Conservation (phyloP, 2,888 invertebrate species). For the Helobdella robusta region DNA sequence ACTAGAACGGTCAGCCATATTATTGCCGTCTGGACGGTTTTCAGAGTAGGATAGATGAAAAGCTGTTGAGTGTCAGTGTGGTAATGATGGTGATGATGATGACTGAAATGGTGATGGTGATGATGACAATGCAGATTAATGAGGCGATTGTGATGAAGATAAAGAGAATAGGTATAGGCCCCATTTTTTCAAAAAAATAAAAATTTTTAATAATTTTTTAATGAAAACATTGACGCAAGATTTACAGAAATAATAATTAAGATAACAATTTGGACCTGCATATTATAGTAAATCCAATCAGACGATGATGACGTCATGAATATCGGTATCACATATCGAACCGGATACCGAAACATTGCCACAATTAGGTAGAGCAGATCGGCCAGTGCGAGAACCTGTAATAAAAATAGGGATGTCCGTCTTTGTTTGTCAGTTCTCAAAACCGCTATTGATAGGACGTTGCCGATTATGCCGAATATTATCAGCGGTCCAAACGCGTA, state of each 20-base stretch:
- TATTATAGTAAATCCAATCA: not conserved
- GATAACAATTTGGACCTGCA: not conserved
- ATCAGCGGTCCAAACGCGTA: conserved; percentile 9
- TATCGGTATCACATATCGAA: conserved; percentile 29
- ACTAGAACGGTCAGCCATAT: conserved; percentile 35
- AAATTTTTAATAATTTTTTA: not conserved
- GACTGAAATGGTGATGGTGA: no score
- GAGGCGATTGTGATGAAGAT: no score
- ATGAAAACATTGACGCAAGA: not conserved
- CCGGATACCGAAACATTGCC: conserved; percentile 32
- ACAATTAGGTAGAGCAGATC: conserved; percentile 32
- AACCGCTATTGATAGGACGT: conserved; percentile 18
- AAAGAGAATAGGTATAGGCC: no score
- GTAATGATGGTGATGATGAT: no score
- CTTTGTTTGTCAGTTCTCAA: conserved; percentile 20
- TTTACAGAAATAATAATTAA: not conserved
- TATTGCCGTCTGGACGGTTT: conserved; percentile 32
- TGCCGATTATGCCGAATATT: conserved; percentile 23
- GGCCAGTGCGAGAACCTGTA: conserved; percentile 27
- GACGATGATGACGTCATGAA: no score
- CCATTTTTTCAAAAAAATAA: not conserved
- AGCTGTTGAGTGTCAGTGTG: no score
- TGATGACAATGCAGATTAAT: no score
- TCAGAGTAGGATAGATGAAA: conserved; percentile 31
- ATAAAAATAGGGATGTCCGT: conserved; percentile 19